These are phyloP conservation scores for Meteorus cinctellus DNA, from an alignment of 2,888 invertebrate genomes.

Conservation along the genomic window DNA sequence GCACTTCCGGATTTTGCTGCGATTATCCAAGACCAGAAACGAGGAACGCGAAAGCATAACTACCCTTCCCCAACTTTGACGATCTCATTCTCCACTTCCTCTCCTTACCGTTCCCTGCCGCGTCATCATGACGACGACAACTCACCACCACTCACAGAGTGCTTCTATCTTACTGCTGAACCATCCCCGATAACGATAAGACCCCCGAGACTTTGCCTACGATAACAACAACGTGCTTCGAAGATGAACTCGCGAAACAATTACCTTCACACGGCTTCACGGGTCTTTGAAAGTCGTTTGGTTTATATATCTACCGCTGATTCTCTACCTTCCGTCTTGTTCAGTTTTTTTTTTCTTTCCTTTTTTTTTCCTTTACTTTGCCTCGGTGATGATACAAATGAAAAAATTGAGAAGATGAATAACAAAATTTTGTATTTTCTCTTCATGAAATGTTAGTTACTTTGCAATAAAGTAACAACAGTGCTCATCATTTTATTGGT, in stretches of 20 bases:
- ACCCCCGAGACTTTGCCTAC: conserved; percentile 32
- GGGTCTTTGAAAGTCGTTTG: conserved; percentile 31
- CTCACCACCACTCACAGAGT: conserved; percentile 10
- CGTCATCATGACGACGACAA: conserved; percentile 6
- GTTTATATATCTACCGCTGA: neutral
- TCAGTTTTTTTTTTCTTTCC: neutral
- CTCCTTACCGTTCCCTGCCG: neutral
- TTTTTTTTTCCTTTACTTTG: neutral
- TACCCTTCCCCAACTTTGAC: conserved; percentile 44
- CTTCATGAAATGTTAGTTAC: no score
- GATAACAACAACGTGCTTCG: conserved; percentile 42
- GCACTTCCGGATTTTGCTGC: conserved; percentile 41
- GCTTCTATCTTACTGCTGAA: conserved; percentile 39
- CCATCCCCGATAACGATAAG: conserved; percentile 43
- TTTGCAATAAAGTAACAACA: no score
- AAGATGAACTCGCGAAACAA: conserved; percentile 38
- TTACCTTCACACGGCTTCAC: conserved; percentile 36
- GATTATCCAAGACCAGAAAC: conserved; percentile 41
- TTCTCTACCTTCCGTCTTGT: neutral
- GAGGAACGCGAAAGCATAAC: conserved; percentile 39
- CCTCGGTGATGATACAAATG: no score
- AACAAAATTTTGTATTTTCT: no score
- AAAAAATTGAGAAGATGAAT: no score
- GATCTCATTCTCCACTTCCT: conserved; percentile 30
- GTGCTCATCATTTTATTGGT: no score